These are phyloP conservation scores for Dryas iulia DNA, from an alignment of 1,140 invertebrate species.

Conservation along the genomic window DNA sequence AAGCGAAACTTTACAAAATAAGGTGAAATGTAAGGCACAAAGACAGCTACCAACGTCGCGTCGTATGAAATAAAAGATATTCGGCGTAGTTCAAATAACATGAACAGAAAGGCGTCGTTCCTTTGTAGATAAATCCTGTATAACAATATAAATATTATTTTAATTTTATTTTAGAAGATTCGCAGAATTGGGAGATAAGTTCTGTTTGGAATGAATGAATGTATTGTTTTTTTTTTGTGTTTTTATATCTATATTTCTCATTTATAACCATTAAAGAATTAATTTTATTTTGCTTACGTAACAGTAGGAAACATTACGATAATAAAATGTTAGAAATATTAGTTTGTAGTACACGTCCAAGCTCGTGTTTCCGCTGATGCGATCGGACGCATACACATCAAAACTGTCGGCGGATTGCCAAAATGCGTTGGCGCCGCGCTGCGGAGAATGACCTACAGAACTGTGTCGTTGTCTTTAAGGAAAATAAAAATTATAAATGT, in stretches of 20 bases:
- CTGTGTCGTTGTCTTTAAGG: slow-evolving; percentile 32
- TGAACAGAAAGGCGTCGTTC: slow-evolving; percentile 13
- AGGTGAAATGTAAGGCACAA: slow-evolving; percentile 19
- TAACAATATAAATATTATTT: slow-evolving; percentile 28
- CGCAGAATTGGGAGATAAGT: slow-evolving; percentile 1
- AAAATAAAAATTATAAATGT: neutral
- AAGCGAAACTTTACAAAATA: neutral
- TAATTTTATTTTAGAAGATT: slow-evolving; percentile 15
- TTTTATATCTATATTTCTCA: neutral
- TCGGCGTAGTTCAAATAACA: slow-evolving; percentile 23
- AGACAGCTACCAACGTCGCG: slow-evolving; percentile 20
- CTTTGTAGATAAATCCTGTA: slow-evolving; percentile 22
- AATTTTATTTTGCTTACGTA: neutral
- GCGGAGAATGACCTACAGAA: slow-evolving; percentile 40
- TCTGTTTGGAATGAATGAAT: neutral
- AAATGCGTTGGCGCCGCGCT: slow-evolving; percentile 52
- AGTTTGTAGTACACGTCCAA: neutral
- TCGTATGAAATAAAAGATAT: slow-evolving; percentile 24
- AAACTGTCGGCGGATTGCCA: slow-evolving; percentile 52
- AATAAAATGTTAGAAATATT: neutral
- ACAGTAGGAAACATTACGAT: neutral
- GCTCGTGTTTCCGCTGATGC: slow-evolving; percentile 34
- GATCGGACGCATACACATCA: slow-evolving; percentile 46
- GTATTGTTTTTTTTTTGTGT: neutral
- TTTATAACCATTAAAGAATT: neutral